A percentile compares a stretch with the other conserved stretches of the same genome.
phyloP scores from a whole-genome alignment of 2,888 invertebrate species.

The Mamestra brassicae region DNA sequence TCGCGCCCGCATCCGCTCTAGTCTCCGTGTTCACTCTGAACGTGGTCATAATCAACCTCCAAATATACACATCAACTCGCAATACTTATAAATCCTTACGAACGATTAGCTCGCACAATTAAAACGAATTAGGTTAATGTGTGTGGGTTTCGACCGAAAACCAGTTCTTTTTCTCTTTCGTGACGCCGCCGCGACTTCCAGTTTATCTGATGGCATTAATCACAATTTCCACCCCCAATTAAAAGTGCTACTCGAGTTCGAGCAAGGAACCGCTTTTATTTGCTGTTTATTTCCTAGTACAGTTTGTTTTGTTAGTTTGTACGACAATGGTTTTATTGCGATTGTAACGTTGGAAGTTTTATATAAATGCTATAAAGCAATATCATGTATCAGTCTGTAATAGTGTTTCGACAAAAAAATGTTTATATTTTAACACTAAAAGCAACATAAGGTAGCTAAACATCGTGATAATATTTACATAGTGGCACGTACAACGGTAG shows the following conservation, averaged over 20 bases:
- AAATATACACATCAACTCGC: constrained; percentile 74
- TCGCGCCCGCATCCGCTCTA: neutral
- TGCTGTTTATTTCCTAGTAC: constrained; percentile 80
- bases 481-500: constrained; percentile 44
- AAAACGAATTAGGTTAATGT: constrained; percentile 91
- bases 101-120: constrained; percentile 89
- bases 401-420: constrained; percentile 28
- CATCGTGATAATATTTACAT: constrained; percentile 44
- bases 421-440: constrained; percentile 49
- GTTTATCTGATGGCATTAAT: constrained; percentile 89
- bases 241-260: constrained; percentile 81
- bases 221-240: constrained; percentile 90
- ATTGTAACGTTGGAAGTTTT: constrained; percentile 78
- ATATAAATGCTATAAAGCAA: constrained; percentile 72
- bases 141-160: constrained; percentile 84
- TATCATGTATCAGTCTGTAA: constrained; percentile 60
- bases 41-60: constrained; percentile 73
- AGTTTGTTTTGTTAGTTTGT: constrained; percentile 81
- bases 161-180: constrained; percentile 79
- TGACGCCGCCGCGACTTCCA: constrained; percentile 77
- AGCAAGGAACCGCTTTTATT: constrained; percentile 76
- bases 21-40: neutral
- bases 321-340: constrained; percentile 82
- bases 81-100: constrained; percentile 81
- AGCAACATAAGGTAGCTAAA: constrained; percentile 32